Evolutionary conservation across 2,113 vertebrate genomes (phyloP), one percentile per base, ranked within the genome.

Genomic region (Sinocyclocheilus anophthalmus): DNA sequence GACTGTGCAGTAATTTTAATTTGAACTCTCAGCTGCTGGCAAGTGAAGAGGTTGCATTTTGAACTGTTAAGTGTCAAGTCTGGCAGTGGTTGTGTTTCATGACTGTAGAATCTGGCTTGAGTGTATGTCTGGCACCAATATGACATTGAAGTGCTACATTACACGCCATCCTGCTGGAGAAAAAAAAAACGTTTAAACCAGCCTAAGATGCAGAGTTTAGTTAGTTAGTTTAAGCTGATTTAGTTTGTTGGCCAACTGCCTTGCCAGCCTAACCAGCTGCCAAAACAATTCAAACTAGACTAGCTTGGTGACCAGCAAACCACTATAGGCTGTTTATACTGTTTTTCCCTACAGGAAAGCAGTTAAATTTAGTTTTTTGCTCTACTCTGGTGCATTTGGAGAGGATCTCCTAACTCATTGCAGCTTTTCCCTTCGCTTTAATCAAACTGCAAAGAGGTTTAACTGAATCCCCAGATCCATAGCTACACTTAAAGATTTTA

Each of bases 401-500:
- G 39, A 30, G 3, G 18, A 14, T 61, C 20, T 42, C 33, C 8
- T 1, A 37, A 80, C 5, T 42, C 18, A 0, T 63, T 9, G 55
- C 22, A 3, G 33, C 20, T 80, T 59, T 79, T 79, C 20, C 77
- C 33, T 16, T 80, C 20, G 33, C 77, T 61, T 24, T 61, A 78
- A 75, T 78, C 50, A 63, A 79, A 79, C 55, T 63, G 55, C 12
- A 80, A 80, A 61, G 53, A 80, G 55, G 77, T 80, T 79, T 61
- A 63, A 24, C 57, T 24, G 22, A 57, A 80, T 80, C 55, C 55
- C 39, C 11, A 9, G 77, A 61, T 39, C 22, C 22, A 20, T 30
- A 77, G 26, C 50, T 57, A 33, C 50, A 33, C 50, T 78, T 37
- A 20, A 55, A 78, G 24, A 55, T 57, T 55, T 22, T 78, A 57